Base-by-base conservation (phyloP, 2,113 vertebrate genomes). In the Perccottus glenii region DNA sequence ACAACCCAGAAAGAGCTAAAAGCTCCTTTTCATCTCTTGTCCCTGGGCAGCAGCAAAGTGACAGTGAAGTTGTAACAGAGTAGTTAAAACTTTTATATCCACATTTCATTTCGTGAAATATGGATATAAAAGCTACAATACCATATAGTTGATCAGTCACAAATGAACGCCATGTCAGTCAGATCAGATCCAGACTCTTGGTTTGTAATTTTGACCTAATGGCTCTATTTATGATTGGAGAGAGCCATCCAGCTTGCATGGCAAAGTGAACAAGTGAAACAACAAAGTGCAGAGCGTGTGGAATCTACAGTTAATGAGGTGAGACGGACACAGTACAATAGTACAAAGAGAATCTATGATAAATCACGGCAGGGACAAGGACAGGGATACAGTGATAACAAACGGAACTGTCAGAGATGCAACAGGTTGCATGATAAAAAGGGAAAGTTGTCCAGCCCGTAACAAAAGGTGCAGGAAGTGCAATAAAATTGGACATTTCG, bases 241-340 rank as follows among this genome's bases (percentile, higher is more conserved):
- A 45, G 27, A 43, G 62, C 62, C 6, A 33, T 55, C 12, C 16
- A 35, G 16, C 19, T 65, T 11, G 16, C 40, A 5, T 11, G 50
- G 16, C 63, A 55, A 4, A 33, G 38, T 10, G 49, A 65, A 10
- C 50, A 49, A 14, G 40, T 65, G 6, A 65, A 65, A 7, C 11
- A 9, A 2, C 49, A 65, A 8, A 53, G 14, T 3, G 38, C 10
- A 6, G 50, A 12, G 12, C 9, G 42, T 27, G 49, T 5, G 7
- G 49, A 16, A 33, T 11, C 16, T 2, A 27, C 16, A 3, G 50
- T 52, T 15, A 52, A 52, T 32, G 16, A 32, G 16, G 50, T 52
- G 10, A 43, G 42, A 3, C 42, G 3, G 10, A 52, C 19, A 33
- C 15, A 52, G 19, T 32, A 52, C 16, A 15, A 16, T n/a, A 52